phyloP scores from a whole-genome alignment of 2,888 invertebrate genomes.

The Noctua janthina region DNA sequence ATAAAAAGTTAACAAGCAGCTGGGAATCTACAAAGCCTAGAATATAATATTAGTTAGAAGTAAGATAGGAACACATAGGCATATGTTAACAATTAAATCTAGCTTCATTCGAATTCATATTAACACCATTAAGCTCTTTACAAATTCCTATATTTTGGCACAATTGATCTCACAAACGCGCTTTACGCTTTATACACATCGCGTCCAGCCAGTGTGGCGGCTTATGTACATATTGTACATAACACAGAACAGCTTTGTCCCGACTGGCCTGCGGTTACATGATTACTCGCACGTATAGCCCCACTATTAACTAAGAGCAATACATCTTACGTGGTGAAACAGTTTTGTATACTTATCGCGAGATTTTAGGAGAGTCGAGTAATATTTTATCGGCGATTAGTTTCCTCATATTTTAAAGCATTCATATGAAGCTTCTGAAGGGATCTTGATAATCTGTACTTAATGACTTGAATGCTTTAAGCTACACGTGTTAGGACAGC shows the following conservation, averaged over 20 bases:
- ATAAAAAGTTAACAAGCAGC: no score
- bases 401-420: not conserved
- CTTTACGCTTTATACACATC: not conserved
- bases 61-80: no score
- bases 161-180: not conserved
- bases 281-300: slow-evolving; percentile 13
- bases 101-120: not conserved
- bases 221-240: slow-evolving; percentile 19
- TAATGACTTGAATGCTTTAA: not conserved
- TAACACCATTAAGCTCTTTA: not conserved
- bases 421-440: not conserved
- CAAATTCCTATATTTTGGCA: not conserved
- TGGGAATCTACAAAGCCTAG: no score
- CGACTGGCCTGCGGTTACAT: slow-evolving; percentile 29
- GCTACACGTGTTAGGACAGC: not conserved
- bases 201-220: not conserved
- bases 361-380: not conserved
- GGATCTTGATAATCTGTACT: not conserved
- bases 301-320: slow-evolving; percentile 28
- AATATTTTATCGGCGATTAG: not conserved
- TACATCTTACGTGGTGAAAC: not conserved
- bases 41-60: no score
- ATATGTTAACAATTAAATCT: not conserved
- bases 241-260: slow-evolving; percentile 30
- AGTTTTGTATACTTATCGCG: not conserved